Conservation (phyloP, 1,140 invertebrate species). For the Lepeophtheirus salmonis region DNA sequence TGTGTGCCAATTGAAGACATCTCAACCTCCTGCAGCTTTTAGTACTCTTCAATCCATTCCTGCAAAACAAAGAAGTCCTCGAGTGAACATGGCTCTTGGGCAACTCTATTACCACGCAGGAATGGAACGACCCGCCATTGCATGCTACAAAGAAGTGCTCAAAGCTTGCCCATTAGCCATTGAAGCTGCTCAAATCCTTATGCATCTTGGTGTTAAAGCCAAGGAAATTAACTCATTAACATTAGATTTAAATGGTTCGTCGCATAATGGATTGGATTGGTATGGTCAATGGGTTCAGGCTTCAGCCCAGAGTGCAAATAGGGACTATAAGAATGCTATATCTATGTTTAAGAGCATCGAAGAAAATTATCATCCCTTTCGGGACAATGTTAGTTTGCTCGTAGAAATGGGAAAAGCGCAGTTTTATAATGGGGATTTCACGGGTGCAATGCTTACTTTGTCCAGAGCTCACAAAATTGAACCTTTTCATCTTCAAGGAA, state of each 20-base stretch:
- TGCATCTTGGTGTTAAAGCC: constrained; percentile 46
- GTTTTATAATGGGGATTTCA: constrained; percentile 38
- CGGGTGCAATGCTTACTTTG: constrained; percentile 23
- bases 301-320: constrained; percentile 38
- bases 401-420: constrained; percentile 43
- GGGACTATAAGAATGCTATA: constrained; percentile 42
- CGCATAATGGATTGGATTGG: constrained; percentile 36
- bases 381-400: constrained; percentile 43
- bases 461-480: constrained; percentile 32
- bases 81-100: constrained; percentile 49
- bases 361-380: constrained; percentile 33
- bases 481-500: constrained; percentile 34
- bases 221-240: constrained; percentile 46
- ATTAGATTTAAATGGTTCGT: constrained; percentile 31
- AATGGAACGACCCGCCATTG: constrained; percentile 47
- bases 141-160: constrained; percentile 49
- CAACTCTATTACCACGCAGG: constrained; percentile 48
- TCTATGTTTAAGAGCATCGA: constrained; percentile 41
- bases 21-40: constrained; percentile 42
- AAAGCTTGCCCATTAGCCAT: constrained; percentile 51
- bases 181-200: constrained; percentile 43
- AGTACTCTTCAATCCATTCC: constrained; percentile 44
- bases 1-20: constrained; percentile 42
- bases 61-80: constrained; percentile 43
- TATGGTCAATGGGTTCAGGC: constrained; percentile 45